Evolutionary conservation across 2,113 vertebrate species (phyloP), one percentile per base, ranked within the genome.

Genomic region (Oxyruncus cristatus): DNA sequence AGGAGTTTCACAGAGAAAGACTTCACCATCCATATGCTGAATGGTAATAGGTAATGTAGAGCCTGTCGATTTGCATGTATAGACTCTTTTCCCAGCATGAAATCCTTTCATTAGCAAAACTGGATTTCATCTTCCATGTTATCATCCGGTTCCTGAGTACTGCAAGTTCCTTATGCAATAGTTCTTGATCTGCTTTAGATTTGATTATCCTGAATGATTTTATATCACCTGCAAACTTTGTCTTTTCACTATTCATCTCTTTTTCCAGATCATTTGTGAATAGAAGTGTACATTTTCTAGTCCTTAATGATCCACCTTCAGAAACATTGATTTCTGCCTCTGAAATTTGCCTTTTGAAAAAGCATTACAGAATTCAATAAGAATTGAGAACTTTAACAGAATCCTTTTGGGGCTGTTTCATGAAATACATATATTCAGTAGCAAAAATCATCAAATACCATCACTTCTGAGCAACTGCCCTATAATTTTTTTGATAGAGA

Each of bases 231-330:
- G 91, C 80, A 93, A 55, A 95, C 86, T 93, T 95, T 95, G 52
- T 76, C 88, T 95, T 96, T 96, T 95, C 73, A 86, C 41, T 92
- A 77, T 93, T 97, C 90, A 94, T 96, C 88, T 95, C 79, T 94
- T 97, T 95, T 95, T 95, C 93, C 56, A 2, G 82, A 92, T 95
- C 93, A 89, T 97, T 97, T 95, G 74, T 95, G 80, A 93, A 91
- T 59, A 93, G 72, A 86, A 84, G 63, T 67, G 42, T 93, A 80
- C 72, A 50, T 95, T 94, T 96, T 96, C 80, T 84, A 70, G 86
- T 89, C 53, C 80, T 93, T 96, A 96, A 94, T 93, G 86, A 94
- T 75, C 73, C 42, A 22, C 79, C 47, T 81, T 84, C 72, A 84
- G 85, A 91, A 95, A 85, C 61, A 93, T 92, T 75, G 93, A 97